phyloP scores from a whole-genome alignment of 2,113 vertebrate species.

The Capra hircus region DNA sequence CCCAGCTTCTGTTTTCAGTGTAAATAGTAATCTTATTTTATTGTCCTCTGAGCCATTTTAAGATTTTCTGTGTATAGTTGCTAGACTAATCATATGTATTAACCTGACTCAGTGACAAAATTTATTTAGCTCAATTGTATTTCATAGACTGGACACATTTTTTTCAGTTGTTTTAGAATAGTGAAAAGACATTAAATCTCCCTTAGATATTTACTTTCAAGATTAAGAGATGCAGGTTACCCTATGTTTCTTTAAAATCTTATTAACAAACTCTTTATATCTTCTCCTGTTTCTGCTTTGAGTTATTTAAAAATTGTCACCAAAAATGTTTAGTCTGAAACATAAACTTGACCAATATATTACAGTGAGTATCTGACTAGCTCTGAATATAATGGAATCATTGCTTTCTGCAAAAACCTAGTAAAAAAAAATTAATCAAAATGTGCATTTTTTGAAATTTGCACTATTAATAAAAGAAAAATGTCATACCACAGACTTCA shows the following conservation, averaged over 20 bases:
- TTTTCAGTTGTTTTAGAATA: not conserved
- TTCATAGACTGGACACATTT: not conserved
- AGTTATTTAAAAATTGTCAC: conserved; percentile 20
- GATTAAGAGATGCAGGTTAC: not conserved
- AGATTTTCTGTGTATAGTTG: not conserved
- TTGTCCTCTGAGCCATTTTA: not conserved
- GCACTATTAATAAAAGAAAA: not conserved
- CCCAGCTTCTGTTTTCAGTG: not conserved
- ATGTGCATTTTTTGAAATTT: not conserved
- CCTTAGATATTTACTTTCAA: not conserved
- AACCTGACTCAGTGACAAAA: not conserved
- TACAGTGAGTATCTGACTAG: not conserved
- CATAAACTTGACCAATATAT: not conserved
- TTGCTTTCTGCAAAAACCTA: not conserved
- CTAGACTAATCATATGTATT: not conserved
- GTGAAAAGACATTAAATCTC: not conserved
- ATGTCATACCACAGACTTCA: not conserved
- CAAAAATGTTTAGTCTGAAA: not conserved
- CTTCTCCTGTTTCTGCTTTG: not conserved
- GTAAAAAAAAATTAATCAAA: not conserved
- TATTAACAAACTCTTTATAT: not conserved
- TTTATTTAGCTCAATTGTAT: not conserved
- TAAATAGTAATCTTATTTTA: not conserved
- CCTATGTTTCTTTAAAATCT: not conserved
- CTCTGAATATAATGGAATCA: not conserved